Evolutionary conservation across 2,797 vertebrate genomes (phyloP).

Genomic region (Micropoecilia bifurca): DNA sequence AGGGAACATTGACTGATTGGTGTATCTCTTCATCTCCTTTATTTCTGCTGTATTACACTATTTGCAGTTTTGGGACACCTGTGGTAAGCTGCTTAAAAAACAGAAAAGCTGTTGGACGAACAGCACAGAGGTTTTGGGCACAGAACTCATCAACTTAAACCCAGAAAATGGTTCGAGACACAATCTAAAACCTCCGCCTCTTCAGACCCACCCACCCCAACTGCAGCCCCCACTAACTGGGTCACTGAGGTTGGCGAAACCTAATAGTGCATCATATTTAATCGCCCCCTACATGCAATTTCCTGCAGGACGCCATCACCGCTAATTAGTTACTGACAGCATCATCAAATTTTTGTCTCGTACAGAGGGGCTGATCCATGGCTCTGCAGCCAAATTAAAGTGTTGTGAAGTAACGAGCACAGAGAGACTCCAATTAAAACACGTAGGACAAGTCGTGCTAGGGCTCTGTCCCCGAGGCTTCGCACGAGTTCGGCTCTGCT

Average conservation of each 20-base stretch:
- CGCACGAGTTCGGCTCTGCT: slow-evolving; percentile 51
- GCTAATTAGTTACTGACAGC: slow-evolving; percentile 75
- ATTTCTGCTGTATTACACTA: background rate
- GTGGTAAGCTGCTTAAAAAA: background rate
- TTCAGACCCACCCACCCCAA: slow-evolving; percentile 36
- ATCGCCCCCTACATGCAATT: slow-evolving; percentile 68
- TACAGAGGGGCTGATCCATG: slow-evolving; percentile 38
- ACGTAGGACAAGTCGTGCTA: slow-evolving; percentile 49
- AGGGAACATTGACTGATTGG: background rate
- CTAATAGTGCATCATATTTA: slow-evolving; percentile 73
- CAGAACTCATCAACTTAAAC: background rate
- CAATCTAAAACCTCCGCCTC: background rate
- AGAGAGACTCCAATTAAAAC: slow-evolving; percentile 72
- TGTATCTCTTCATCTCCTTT: background rate
- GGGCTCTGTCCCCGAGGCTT: slow-evolving; percentile 60
- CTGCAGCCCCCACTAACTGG: slow-evolving; percentile 56
- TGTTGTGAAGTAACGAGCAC: slow-evolving; percentile 68
- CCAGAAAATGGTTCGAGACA: background rate
- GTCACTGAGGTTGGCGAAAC: slow-evolving; percentile 59
- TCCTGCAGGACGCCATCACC: slow-evolving; percentile 73
- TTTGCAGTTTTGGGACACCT: background rate
- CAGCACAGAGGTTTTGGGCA: background rate
- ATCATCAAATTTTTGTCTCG: slow-evolving; percentile 56
- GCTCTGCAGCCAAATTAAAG: slow-evolving; percentile 64
- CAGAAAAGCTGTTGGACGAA: background rate